These are phyloP conservation scores for Rhinichthys osculus DNA, from an alignment of 2,797 vertebrate genomes.

Conservation along the genomic window DNA sequence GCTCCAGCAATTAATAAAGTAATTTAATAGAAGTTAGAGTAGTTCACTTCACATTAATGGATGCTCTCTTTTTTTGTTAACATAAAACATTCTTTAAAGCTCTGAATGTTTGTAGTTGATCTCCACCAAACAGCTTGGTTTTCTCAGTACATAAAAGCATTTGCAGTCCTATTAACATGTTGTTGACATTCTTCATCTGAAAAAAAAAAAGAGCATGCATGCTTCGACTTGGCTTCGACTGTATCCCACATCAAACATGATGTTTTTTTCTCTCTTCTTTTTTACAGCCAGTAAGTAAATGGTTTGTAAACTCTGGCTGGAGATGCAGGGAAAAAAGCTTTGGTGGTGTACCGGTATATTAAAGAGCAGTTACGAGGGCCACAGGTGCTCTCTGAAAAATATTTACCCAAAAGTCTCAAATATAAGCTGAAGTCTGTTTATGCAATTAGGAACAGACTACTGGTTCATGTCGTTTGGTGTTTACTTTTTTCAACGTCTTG, in stretches of 20 bases:
- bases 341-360: conserved; percentile 10
- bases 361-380: conserved; percentile 18
- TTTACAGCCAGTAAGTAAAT: conserved; percentile 45
- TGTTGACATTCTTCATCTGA: conserved; percentile 24
- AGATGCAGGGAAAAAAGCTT: neutral
- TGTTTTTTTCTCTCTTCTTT: neutral
- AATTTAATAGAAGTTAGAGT: neutral
- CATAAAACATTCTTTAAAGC: neutral
- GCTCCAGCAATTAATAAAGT: neutral
- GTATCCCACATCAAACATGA: conserved; percentile 42
- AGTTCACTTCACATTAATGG: neutral
- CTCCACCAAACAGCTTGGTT: neutral
- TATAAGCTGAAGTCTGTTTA: conserved; percentile 26
- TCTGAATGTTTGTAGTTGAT: neutral
- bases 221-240: conserved; percentile 17
- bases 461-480: neutral
- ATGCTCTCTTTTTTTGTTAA: neutral
- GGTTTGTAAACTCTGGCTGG: conserved; percentile 42
- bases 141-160: conserved; percentile 12
- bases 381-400: conserved; percentile 49
- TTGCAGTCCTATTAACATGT: conserved; percentile 6
- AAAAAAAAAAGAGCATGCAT: neutral
- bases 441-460: conserved; percentile 7
- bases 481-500: neutral
- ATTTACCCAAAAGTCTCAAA: conserved; percentile 25